These are phyloP conservation scores for Drosophila pseudotalamancana DNA, from an alignment of 2,888 invertebrate species.

Conservation along the genomic window DNA sequence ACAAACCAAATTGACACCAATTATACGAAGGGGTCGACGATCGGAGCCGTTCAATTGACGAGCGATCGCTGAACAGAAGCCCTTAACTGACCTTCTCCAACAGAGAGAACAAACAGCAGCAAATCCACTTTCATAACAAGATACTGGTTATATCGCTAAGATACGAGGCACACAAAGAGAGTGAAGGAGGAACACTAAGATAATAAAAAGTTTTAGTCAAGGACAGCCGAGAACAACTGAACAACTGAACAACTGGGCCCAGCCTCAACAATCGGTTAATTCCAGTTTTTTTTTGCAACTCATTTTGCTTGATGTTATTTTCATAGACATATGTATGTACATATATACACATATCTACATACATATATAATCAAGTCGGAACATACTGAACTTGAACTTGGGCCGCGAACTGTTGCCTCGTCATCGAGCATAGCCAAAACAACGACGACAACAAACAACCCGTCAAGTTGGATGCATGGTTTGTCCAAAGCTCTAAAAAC, in stretches of 20 bases:
- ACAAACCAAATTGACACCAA: constrained; percentile 66
- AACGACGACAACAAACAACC: constrained; percentile 8
- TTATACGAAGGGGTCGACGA: constrained; percentile 56
- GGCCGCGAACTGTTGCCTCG: constrained; percentile 39
- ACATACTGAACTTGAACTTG: constrained; percentile 69
- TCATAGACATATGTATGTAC: neutral
- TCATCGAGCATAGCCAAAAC: constrained; percentile 31
- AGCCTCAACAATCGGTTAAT: neutral
- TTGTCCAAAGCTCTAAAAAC: constrained; percentile 46
- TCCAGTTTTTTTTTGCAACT: constrained; percentile 9
- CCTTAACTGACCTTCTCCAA: constrained; percentile 70
- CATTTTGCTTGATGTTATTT: neutral
- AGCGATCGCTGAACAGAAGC: constrained; percentile 6
- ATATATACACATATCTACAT: neutral
- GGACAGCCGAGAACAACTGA: constrained; percentile 5
- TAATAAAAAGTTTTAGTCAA: constrained; percentile 8
- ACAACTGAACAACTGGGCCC: neutral
- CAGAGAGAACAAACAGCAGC: constrained; percentile 15
- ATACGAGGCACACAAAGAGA: constrained; percentile 4
- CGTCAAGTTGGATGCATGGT: constrained; percentile 1
- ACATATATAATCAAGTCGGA: constrained; percentile 9
- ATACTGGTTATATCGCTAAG: constrained; percentile 30
- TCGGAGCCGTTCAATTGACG: constrained; percentile 40
- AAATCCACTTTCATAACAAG: constrained; percentile 27
- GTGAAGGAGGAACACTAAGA: neutral